These are phyloP conservation scores for Pharmacophagus antenor DNA, from an alignment of 2,888 invertebrate species.

Conservation along the genomic window DNA sequence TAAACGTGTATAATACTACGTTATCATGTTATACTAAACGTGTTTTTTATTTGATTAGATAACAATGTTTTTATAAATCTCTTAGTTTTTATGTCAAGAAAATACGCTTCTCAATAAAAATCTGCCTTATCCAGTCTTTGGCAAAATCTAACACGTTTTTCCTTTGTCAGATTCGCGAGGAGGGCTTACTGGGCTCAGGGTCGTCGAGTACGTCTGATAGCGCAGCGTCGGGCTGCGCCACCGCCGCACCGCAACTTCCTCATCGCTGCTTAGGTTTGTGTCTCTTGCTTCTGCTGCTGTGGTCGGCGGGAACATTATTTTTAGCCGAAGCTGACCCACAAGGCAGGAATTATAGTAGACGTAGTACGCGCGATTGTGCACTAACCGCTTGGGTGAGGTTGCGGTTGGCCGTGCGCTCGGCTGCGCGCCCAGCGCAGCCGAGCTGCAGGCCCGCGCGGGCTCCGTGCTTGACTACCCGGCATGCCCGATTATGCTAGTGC, in stretches of 20 bases:
- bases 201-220: constrained; percentile 35
- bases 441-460: constrained; percentile 56
- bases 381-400: constrained; percentile 60
- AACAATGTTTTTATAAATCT: background rate
- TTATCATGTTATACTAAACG: background rate
- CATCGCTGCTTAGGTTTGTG: constrained; percentile 79
- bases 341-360: constrained; percentile 55
- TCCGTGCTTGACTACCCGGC: constrained; percentile 52
- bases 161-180: constrained; percentile 61
- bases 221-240: constrained; percentile 59
- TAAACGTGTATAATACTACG: background rate
- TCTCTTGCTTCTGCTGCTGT: constrained; percentile 64
- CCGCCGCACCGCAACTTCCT: constrained; percentile 57
- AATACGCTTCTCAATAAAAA: background rate
- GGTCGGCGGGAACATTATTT: constrained; percentile 41
- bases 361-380: constrained; percentile 55
- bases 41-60: background rate
- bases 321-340: constrained; percentile 45
- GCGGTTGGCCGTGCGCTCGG: constrained; percentile 29
- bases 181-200: constrained; percentile 41
- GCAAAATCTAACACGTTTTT: background rate
- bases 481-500: constrained; percentile 49
- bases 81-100: no score
- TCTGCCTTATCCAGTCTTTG: no score
- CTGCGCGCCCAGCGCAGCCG: constrained; percentile 42